phyloP scores from a whole-genome alignment of 2,888 invertebrate genomes.

The Deilephila elpenor region DNA sequence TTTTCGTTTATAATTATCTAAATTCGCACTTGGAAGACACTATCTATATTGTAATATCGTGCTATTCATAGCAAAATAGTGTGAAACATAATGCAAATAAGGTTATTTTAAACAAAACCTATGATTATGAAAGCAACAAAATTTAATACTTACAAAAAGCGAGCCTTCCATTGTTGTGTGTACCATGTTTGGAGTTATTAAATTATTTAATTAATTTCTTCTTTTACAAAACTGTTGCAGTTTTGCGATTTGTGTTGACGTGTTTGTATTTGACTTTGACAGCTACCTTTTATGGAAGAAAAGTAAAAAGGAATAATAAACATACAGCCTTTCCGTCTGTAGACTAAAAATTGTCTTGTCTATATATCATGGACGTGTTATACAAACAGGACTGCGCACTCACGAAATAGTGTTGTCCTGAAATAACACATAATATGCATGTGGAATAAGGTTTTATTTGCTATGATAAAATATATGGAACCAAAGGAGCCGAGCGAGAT shows the following conservation, averaged over 20 bases:
- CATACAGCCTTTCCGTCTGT: background rate
- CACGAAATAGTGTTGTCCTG: no score
- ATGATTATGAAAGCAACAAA: background rate
- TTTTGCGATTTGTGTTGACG: constrained; percentile 41
- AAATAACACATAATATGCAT: no score
- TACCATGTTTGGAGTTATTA: constrained; percentile 60
- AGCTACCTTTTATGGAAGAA: background rate
- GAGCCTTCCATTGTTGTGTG: constrained; percentile 75
- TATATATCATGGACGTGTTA: no score
- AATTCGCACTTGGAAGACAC: no score
- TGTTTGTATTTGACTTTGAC: constrained; percentile 31
- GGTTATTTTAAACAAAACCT: constrained; percentile 9
- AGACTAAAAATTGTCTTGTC: no score
- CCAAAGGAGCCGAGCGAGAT: no score
- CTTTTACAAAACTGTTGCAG: background rate
- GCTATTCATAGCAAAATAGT: background rate
- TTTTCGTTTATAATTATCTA: no score
- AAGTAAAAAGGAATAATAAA: background rate
- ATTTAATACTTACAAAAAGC: constrained; percentile 67
- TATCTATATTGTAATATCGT: background rate
- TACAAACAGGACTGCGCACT: no score
- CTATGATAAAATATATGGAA: no score
- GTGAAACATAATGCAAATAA: constrained; percentile 7
- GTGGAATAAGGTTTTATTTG: no score
- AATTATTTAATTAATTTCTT: constrained; percentile 17